Evolutionary conservation across 2,113 vertebrate genomes (phyloP).

Genomic region (Uropsilus gracilis): DNA sequence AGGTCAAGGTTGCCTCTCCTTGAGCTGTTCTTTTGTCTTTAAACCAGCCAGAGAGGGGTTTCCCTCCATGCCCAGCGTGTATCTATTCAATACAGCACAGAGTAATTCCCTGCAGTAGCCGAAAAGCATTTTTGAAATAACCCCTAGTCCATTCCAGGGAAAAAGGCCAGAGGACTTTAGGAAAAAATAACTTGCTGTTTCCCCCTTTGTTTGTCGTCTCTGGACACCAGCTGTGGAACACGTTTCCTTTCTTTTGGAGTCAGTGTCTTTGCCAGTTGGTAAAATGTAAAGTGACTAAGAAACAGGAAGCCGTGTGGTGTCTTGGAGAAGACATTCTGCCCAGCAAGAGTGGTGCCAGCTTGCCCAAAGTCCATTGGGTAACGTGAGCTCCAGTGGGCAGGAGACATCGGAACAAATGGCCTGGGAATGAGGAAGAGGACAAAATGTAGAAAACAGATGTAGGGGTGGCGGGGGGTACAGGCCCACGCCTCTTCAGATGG

Average conservation of each 20-base stretch:
- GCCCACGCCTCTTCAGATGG: too few relatives aligned
- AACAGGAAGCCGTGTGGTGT: accelerated
- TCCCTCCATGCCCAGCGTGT: neutral
- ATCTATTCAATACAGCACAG: neutral
- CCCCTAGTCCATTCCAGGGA: neutral
- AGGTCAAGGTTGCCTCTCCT: conserved; percentile 66
- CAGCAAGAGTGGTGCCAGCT: neutral
- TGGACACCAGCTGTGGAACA: neutral
- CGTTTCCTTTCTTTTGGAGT: neutral
- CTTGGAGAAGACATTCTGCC: neutral
- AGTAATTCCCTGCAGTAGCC: accelerated
- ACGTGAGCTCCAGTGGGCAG: too few relatives aligned
- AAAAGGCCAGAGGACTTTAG: neutral
- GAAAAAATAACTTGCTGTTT: neutral
- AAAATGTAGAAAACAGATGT: neutral
- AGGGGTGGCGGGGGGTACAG: too few relatives aligned
- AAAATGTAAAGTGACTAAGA: accelerated
- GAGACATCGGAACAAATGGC: neutral
- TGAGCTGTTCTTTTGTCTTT: conserved; percentile 68
- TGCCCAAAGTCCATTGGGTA: too few relatives aligned
- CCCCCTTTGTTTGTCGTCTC: neutral
- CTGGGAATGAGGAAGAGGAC: neutral
- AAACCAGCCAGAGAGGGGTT: neutral
- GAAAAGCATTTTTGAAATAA: neutral
- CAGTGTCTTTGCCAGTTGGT: neutral